Base-by-base conservation (phyloP, 1,140 invertebrate genomes). In the Steinernema khuongi region DNA sequence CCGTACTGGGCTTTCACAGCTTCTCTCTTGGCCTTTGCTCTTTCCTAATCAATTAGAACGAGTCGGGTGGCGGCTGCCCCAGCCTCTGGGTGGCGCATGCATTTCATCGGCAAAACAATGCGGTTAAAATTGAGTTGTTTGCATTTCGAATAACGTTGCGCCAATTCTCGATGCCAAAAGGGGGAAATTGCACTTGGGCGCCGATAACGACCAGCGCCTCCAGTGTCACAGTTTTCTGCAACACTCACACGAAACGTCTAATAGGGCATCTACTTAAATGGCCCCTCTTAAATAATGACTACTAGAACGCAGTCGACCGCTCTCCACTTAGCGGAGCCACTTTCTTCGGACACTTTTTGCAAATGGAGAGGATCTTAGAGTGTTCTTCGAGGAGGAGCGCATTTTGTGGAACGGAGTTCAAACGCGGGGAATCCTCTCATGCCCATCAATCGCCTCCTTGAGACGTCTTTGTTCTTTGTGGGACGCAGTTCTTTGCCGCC, bases 1-100 rank as follows among this genome's bases (percentile, higher is more conserved):
- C n/a, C 7, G 36, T 41, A 41, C 7, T 41, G 36, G 68, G 72
- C 22, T 41, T n/a, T 74, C n/a, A 74, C 72, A 74, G 72, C 32
- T 19, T 72, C 2, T n/a, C 14, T n/a, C 7, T 36, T 70, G 1
- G 69, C 30, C n/a, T 70, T 70, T 70, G 26, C 69, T 67, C 26
- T 41, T 28, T 26, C 66, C 33, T 68, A 67, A 67, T 30, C 28
- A 72, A 14, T 67, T 50, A 69, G 2, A 72, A 22, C 11, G 50
- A n/a, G n/a, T n/a, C n/a, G 7, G 36, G 36, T 41, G 36, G 7
- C 36, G 36, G n/a, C 36, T 41, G 7, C 36, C 7, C 36, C 36
- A 41, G n/a, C 36, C 7, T 41, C n/a, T 41, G 36, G 7, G 36
- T 41, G 7, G 36, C 36, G 36, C 36, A 41, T n/a, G 50, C 50